Base-by-base conservation (phyloP, 92 coral and sea anemone species). In the Epizoanthus scotinus region DNA sequence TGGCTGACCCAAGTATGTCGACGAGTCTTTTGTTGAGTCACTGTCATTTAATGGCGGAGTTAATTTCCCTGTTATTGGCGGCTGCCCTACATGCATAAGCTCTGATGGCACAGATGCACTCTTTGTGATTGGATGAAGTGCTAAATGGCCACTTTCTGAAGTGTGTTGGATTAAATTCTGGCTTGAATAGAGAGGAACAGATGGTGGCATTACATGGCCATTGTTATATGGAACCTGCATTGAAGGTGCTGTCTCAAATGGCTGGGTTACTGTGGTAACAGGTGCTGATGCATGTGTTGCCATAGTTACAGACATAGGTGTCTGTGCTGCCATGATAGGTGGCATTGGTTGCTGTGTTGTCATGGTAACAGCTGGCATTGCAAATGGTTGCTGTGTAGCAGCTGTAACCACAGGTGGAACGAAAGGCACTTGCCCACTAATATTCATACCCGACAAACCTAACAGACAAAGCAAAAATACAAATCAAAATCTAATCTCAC, bases 1-100 rank as follows among this genome's bases (percentile, higher is more conserved):
- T 54, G 97, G 97, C 26, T 85, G 90, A 6, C 97, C 97, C 82
- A 92, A 52, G 70, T 81, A 89, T 63, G 66, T 84, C 19, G 85
- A 86, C 24, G 59, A 20, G 9, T 56, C n/a, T 54, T 64, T 29
- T 12, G 68, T 28, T 18, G 57, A 63, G 10, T 73, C 72, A 36
- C 24, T 80, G 21, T 65, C 86, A 53, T 52, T 47, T 13, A 47
- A 38, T 47, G 64, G 79, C 57, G 85, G 70, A 20, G 89, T 50
- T 69, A 71, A 56, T 12, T 59, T 75, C 59, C 68, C 68, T 36
- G 40, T 34, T 21, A 24, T 6, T 36, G 49, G 58, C 1, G 69
- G 67, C 44, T 75, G 67, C 3, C 81, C 69, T 0, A 40, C 69
- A 59, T 75, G 81, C 81, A 75, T 75, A n/a, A 75, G 81, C 36